Evolutionary conservation across 2,797 vertebrate genomes (phyloP).

Genomic region (Trichosurus vulpecula): DNA sequence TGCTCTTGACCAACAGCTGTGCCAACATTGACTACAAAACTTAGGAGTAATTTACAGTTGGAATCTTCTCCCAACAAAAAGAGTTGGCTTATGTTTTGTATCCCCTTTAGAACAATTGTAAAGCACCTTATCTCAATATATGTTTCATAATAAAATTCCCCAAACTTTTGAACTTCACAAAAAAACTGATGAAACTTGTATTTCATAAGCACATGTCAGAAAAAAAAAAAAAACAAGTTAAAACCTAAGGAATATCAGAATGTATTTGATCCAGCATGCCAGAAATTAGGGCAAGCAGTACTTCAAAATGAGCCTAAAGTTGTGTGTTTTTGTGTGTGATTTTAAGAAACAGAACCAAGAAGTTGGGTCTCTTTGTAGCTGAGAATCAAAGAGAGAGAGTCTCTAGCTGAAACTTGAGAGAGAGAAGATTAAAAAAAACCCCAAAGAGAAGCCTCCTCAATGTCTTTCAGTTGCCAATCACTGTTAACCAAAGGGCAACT

Average conservation of each 20-base stretch:
- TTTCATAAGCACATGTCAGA: background rate
- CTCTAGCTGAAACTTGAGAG: background rate
- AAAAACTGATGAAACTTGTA: background rate
- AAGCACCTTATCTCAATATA: background rate
- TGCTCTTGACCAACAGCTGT: background rate
- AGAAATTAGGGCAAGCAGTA: background rate
- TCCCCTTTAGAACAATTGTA: background rate
- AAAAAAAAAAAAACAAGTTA: background rate
- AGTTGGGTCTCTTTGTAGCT: background rate
- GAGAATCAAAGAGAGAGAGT: background rate
- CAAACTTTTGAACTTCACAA: background rate
- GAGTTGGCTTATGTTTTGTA: background rate
- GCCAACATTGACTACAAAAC: background rate
- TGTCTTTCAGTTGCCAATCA: background rate
- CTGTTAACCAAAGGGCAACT: background rate
- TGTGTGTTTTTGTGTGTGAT: background rate
- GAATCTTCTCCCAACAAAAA: background rate
- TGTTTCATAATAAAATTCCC: background rate
- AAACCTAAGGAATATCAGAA: background rate
- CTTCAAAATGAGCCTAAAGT: background rate
- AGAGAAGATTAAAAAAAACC: background rate
- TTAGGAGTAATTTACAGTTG: background rate
- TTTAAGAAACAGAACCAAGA: background rate
- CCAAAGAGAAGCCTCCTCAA: background rate
- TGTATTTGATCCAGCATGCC: background rate